phyloP scores from a whole-genome alignment of 2,113 vertebrate species.

The Cololabis saira region DNA sequence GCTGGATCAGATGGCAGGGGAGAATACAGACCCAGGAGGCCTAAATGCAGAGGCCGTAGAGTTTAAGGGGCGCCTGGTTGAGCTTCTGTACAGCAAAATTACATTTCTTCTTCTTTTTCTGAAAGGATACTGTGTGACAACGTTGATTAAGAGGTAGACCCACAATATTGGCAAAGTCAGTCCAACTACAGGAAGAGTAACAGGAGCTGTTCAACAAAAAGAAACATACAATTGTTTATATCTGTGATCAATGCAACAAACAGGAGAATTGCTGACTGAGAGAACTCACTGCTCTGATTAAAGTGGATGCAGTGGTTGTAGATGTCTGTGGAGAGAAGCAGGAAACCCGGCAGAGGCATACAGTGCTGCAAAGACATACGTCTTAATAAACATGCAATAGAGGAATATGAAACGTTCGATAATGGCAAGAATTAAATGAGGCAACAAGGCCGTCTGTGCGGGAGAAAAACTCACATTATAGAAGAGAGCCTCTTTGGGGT shows the following conservation, averaged over 20 bases:
- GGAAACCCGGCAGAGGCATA: constrained; percentile 93
- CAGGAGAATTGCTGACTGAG: neutral
- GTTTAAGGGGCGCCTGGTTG: no score
- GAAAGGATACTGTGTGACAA: constrained; percentile 98
- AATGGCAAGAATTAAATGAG: no score
- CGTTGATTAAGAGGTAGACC: constrained; percentile 93
- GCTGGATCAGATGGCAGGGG: no score
- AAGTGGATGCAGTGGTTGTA: constrained; percentile 89
- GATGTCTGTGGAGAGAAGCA: constrained; percentile 92
- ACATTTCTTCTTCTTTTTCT: no score
- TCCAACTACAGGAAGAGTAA: constrained; percentile 83
- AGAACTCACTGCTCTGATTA: constrained; percentile 89
- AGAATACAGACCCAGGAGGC: no score
- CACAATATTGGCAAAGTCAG: constrained; percentile 90
- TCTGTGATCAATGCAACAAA: neutral
- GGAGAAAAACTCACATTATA: constrained; percentile 88
- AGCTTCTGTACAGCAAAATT: no score
- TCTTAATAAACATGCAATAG: neutral
- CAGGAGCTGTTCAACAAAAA: constrained; percentile 78
- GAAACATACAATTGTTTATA: neutral
- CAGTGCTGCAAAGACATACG: constrained; percentile 83
- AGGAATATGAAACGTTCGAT: neutral
- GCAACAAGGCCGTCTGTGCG: neutral
- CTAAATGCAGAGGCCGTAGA: no score
- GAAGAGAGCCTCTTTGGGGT: constrained; percentile 95